phyloP scores from a whole-genome alignment of 2,797 vertebrate genomes.

The Poecilia velifera region DNA sequence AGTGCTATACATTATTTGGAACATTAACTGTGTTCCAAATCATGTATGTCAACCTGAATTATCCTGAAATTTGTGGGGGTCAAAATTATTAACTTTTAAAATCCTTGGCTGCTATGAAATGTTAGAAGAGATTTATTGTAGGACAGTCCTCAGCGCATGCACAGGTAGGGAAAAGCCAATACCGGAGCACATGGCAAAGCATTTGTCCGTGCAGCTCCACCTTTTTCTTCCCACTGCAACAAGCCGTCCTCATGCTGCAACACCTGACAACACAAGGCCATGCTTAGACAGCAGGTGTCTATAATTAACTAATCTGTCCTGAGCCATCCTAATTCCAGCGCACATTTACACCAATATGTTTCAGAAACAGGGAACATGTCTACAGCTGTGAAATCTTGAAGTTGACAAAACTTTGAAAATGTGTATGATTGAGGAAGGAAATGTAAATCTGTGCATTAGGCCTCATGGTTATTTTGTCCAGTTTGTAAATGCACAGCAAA shows the following conservation, averaged over 20 bases:
- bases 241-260: constrained; percentile 72
- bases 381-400: constrained; percentile 23
- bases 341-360: constrained; percentile 68
- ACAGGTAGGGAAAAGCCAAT: constrained; percentile 9
- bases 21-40: not conserved
- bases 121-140: constrained; percentile 10
- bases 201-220: constrained; percentile 52
- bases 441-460: not conserved
- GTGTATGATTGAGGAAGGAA: not conserved
- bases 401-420: constrained; percentile 17
- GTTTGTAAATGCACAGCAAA: not conserved
- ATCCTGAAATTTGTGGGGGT: not conserved
- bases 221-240: constrained; percentile 45
- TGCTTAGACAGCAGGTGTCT: constrained; percentile 81
- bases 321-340: constrained; percentile 81
- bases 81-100: not conserved
- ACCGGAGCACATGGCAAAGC: constrained; percentile 69
- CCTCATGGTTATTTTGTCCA: not conserved
- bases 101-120: not conserved
- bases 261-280: constrained; percentile 80
- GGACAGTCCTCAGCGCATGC: constrained; percentile 26
- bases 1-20: not conserved
- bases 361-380: constrained; percentile 52
- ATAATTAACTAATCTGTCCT: constrained; percentile 87
- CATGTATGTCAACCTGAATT: not conserved